These are phyloP conservation scores for Amphiura filiformis DNA, from an alignment of 35 echinoderm and acorn worm species.

Conservation along the genomic window DNA sequence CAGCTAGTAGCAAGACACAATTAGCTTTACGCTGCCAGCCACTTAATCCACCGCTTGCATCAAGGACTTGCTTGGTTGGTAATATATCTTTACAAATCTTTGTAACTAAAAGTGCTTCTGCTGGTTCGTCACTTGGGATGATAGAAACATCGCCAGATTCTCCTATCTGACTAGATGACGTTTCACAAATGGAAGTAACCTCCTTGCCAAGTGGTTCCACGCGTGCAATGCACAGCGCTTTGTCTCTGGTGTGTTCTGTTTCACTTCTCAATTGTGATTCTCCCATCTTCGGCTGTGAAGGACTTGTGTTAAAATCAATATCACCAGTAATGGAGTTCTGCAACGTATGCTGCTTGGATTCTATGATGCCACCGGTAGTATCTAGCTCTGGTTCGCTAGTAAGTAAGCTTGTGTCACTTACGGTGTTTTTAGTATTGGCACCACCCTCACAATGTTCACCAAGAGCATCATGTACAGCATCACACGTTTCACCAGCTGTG, in stretches of 20 bases:
- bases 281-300: background rate
- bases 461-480: background rate
- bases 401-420: background rate
- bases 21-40: slow-evolving; percentile 13
- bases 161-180: background rate
- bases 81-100: slow-evolving; percentile 19
- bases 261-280: background rate
- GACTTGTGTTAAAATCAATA: background rate
- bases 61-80: slow-evolving; percentile 2
- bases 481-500: background rate
- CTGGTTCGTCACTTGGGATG: background rate
- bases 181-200: background rate
- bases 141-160: background rate
- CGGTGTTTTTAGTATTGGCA: background rate
- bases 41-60: background rate
- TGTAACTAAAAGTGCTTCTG: slow-evolving; percentile 13
- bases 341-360: too few species aligned
- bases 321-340: too few species aligned
- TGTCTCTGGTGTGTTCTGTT: background rate
- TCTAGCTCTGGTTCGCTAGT: background rate
- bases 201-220: background rate
- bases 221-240: background rate
- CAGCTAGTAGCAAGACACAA: slow-evolving; percentile 19
- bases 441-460: background rate
- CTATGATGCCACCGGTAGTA: background rate